Conservation (phyloP, 2,797 vertebrate species). For the Clarias fuscus region DNA sequence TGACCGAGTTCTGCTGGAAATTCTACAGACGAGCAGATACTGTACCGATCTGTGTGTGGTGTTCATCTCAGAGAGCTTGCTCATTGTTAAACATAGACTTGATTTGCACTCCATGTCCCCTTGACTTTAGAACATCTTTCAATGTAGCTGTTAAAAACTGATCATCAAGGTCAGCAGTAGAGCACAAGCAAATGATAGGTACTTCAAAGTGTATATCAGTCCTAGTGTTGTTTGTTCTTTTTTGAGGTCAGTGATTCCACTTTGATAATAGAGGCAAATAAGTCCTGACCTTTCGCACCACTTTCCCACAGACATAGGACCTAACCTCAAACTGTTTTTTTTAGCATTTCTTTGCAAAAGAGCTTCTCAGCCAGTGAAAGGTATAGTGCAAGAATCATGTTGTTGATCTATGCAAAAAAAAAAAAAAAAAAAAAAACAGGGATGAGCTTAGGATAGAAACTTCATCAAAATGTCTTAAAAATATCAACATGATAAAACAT, state of each 20-base stretch:
- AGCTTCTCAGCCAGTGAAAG: neutral
- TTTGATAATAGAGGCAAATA: neutral
- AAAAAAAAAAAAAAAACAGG: neutral
- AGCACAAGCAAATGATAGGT: neutral
- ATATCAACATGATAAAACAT: neutral
- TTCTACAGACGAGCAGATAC: neutral
- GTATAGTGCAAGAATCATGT: neutral
- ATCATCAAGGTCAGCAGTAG: neutral
- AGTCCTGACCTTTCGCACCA: neutral
- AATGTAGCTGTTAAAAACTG: neutral
- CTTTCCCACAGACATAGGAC: neutral
- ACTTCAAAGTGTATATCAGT: neutral
- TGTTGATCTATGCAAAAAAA: neutral
- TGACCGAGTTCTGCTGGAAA: neutral
- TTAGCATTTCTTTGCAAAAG: neutral
- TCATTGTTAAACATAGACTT: neutral
- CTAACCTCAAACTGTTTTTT: neutral
- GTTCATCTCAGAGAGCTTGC: neutral
- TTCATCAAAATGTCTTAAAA: neutral
- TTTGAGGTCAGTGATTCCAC: neutral
- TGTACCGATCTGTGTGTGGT: neutral
- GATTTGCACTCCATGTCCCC: neutral
- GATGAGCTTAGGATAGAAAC: neutral
- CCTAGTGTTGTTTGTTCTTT: neutral
- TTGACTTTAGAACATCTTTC: neutral